phyloP scores from a whole-genome alignment of 2,797 vertebrate species.

The Lemur catta region DNA sequence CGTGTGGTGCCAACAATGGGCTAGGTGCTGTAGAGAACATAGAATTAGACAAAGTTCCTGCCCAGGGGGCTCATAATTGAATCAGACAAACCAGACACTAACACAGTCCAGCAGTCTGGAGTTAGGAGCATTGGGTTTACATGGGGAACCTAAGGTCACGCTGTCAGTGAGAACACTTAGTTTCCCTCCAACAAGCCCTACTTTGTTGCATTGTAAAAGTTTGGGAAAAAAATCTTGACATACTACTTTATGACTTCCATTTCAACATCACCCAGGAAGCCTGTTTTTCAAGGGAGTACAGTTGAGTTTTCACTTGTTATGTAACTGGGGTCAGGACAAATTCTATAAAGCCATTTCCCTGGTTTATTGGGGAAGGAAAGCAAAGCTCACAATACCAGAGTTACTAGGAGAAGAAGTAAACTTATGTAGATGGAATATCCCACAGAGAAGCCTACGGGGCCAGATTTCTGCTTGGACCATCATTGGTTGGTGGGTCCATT shows the following conservation, averaged over 20 bases:
- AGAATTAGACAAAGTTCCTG: constrained; percentile 64
- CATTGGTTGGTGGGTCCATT: background rate
- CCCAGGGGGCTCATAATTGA: constrained; percentile 66
- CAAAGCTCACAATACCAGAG: background rate
- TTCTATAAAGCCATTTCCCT: background rate
- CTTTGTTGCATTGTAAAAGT: background rate
- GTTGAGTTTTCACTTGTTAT: constrained; percentile 14
- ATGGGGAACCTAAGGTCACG: constrained; percentile 72
- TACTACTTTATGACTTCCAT: constrained; percentile 2
- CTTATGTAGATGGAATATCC: background rate
- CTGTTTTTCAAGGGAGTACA: background rate
- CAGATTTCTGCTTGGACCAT: background rate
- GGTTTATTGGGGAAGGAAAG: background rate
- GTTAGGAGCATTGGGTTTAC: constrained; percentile 36
- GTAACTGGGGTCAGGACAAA: background rate
- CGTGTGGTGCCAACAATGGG: constrained; percentile 38
- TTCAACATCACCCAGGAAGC: background rate
- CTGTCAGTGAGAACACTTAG: background rate
- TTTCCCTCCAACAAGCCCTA: background rate
- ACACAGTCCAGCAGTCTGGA: constrained; percentile 71
- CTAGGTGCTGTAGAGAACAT: constrained; percentile 62
- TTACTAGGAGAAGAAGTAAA: background rate
- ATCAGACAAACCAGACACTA: constrained; percentile 76
- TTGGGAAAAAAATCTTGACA: background rate
- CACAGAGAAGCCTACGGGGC: background rate